These are phyloP conservation scores for Drosophila guanche DNA, from an alignment of 1,140 invertebrate species.

Conservation along the genomic window DNA sequence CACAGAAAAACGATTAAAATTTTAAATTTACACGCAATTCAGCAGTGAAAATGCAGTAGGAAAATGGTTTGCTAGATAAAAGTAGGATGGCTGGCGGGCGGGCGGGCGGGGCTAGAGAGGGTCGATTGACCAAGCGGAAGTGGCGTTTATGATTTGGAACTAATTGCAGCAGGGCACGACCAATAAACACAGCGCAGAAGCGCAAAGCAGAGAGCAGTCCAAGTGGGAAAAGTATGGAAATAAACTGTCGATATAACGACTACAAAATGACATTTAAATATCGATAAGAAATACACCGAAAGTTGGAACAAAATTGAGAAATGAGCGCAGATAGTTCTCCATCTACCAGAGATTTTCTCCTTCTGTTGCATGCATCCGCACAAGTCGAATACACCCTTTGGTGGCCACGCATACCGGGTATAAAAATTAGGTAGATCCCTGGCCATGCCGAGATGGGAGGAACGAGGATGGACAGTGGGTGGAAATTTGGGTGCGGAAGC, in stretches of 20 bases:
- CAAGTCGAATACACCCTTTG: too few relatives aligned
- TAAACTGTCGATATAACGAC: too few relatives aligned
- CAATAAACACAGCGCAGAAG: slow-evolving; percentile 51
- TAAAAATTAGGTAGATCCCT: slow-evolving; percentile 28
- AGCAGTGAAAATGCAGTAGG: slow-evolving; percentile 13
- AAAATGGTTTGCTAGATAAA: background rate
- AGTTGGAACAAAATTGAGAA: too few relatives aligned
- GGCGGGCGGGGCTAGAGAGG: slow-evolving; percentile 1
- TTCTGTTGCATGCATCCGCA: too few relatives aligned
- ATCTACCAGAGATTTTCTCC: too few relatives aligned
- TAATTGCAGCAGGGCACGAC: slow-evolving; percentile 69
- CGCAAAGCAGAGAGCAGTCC: too few relatives aligned
- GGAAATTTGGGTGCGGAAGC: slow-evolving; percentile 54
- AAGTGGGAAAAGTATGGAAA: too few relatives aligned
- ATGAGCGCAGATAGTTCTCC: too few relatives aligned
- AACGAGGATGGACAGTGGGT: background rate
- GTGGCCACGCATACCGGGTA: background rate
- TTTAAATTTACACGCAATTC: slow-evolving; percentile 78
- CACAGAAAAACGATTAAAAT: slow-evolving; percentile 72
- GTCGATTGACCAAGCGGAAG: slow-evolving; percentile 60
- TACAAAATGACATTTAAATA: too few relatives aligned
- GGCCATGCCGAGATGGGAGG: background rate
- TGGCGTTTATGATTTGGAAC: slow-evolving; percentile 79
- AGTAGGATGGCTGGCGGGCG: background rate
- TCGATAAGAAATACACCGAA: too few relatives aligned